phyloP scores from a whole-genome alignment of 2,888 invertebrate genomes.

The Balanococcus diminutus region DNA sequence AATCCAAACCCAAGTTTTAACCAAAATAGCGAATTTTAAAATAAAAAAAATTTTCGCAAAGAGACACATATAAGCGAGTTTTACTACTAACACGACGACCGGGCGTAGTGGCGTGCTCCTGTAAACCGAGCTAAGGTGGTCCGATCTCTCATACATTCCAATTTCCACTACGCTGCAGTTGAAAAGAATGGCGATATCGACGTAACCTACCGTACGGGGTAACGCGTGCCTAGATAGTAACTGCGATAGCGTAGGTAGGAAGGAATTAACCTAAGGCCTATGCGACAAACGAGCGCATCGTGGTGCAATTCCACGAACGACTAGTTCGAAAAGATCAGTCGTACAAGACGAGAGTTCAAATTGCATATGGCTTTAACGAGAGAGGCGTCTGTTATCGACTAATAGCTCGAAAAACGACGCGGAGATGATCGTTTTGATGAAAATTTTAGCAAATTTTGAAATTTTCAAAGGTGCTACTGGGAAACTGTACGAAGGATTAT shows the following conservation, averaged over 20 bases:
- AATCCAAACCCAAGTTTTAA: no score
- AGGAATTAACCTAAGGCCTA: background rate
- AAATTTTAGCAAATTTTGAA: no score
- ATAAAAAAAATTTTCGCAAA: background rate
- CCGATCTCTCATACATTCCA: background rate
- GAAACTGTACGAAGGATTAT: no score
- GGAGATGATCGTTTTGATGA: no score
- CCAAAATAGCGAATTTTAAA: background rate
- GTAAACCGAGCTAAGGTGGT: slow-evolving; percentile 42
- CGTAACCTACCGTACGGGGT: background rate
- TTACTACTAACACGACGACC: background rate
- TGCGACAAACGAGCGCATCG: background rate
- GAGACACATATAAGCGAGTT: background rate
- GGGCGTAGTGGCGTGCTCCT: slow-evolving; percentile 37
- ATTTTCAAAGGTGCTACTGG: no score
- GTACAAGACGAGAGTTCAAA: no score
- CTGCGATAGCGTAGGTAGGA: background rate
- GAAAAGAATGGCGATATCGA: background rate
- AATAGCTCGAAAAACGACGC: no score
- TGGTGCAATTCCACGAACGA: no score
- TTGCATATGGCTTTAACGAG: no score
- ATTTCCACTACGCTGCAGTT: background rate
- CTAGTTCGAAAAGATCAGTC: no score
- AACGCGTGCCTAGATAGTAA: background rate
- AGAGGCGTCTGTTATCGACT: no score